Base-by-base conservation (phyloP, 2,797 vertebrate genomes). In the Aeoliscus strigatus region DNA sequence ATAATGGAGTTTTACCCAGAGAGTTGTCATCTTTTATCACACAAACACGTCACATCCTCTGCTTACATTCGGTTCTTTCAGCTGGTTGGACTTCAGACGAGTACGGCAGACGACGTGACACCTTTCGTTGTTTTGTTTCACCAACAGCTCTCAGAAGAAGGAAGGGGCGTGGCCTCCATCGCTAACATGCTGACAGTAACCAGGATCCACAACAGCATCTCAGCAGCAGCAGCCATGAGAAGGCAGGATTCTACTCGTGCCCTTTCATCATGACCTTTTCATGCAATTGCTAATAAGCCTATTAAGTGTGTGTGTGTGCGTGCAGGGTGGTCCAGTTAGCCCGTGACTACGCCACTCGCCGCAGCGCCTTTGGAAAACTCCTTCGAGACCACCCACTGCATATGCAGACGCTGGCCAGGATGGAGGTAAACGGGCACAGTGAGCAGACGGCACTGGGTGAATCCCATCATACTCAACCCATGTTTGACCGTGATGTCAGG, bases 381-480 rank as follows among this genome's bases (percentile, higher is more conserved):
- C 84, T 96, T 46, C 90, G 88, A 77, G 88, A 91, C 53, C 91
- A 92, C 41, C 83, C 89, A 8, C 80, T 92, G 17, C 90, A 94
- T 40, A 32, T 90, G 34, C 91, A 93, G 79, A 94, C 86, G 0
- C 73, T 93, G 10, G 86, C 90, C 6, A 72, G 86, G 40, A 86
- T 94, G 90, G 91, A 95, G 88, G 92, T 91, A 17, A 81, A 70
- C 26, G 13, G 5, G 6, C 7, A 25, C 14, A 13, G 4, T 2
- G 45, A 12, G 26, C 13, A 33, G 8, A 47, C 11, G 27, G n/a
- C 11, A 5, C 2, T 3, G 17, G 6, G 1, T n/a, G 15, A 37
- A 53, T 56, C 50, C 59, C 34, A 30, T 52, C 35, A 34, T 50
- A 26, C 41, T 28, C 44, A 34, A 28, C n/a, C 4, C 4, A 4